phyloP scores from a whole-genome alignment of 2,888 invertebrate species.

The Argyresthia goedartella region DNA sequence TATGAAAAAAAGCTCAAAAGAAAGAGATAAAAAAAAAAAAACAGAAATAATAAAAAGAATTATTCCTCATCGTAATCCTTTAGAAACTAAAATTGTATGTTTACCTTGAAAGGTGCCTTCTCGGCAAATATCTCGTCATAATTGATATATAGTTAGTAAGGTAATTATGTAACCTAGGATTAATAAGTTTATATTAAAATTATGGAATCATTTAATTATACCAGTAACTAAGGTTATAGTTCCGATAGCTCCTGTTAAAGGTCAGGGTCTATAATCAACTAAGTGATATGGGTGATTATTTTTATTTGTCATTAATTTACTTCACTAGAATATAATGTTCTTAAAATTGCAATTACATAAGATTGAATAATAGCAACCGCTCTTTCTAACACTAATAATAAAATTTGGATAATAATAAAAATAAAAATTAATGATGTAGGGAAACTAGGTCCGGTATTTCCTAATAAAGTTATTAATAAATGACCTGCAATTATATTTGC shows the following conservation, averaged over 20 bases:
- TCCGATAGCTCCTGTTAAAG: constrained; percentile 71
- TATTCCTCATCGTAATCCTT: constrained; percentile 77
- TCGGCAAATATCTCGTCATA: constrained; percentile 78
- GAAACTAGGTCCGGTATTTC: constrained; percentile 34
- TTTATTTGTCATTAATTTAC: constrained; percentile 67
- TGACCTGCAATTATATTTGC: constrained; percentile 86
- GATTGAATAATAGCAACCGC: constrained; percentile 76
- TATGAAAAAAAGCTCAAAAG: constrained; percentile 73
- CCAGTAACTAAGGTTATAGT: constrained; percentile 69
- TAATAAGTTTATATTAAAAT: constrained; percentile 63
- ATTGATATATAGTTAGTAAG: constrained; percentile 72
- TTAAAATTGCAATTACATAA: constrained; percentile 76
- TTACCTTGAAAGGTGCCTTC: constrained; percentile 77
- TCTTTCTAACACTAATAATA: constrained; percentile 68
- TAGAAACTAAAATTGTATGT: constrained; percentile 70
- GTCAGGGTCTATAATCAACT: constrained; percentile 77
- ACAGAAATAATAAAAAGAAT: constrained; percentile 79
- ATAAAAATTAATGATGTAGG: constrained; percentile 31
- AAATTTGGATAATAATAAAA: constrained; percentile 56
- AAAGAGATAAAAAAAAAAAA: constrained; percentile 72
- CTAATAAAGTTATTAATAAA: constrained; percentile 74
- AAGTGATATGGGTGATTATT: constrained; percentile 75
- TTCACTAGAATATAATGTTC: constrained; percentile 77
- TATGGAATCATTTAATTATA: constrained; percentile 74
- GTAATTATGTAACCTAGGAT: constrained; percentile 56